Conservation (phyloP, 1,140 invertebrate species). For the Hirudo medicinalis region DNA sequence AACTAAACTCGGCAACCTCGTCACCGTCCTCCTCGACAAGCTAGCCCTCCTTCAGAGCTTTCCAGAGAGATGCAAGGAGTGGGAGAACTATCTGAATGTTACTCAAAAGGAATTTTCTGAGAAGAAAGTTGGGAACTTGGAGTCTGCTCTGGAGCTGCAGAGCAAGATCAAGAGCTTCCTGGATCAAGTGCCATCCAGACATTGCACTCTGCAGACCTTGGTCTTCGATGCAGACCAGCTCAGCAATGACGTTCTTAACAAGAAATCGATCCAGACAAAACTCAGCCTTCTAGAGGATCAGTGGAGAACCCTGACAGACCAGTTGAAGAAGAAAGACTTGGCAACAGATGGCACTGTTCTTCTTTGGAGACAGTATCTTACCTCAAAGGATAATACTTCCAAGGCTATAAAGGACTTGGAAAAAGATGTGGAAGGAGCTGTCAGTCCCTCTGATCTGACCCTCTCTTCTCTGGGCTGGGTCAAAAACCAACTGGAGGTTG, state of each 20-base stretch:
- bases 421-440: not conserved
- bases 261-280: not conserved
- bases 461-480: not conserved
- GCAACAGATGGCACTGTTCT: not conserved
- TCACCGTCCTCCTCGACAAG: not conserved
- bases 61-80: not conserved
- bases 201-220: slow-evolving; percentile 4
- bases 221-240: not conserved
- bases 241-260: not conserved
- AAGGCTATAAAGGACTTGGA: not conserved
- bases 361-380: not conserved
- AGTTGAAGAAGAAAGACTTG: not conserved
- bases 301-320: not conserved
- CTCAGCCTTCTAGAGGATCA: not conserved
- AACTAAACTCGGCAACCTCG: not conserved
- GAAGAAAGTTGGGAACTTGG: not conserved
- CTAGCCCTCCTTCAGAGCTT: not conserved
- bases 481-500: too few species aligned
- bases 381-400: not conserved
- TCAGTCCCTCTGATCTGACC: not conserved
- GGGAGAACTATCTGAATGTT: not conserved
- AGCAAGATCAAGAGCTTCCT: slow-evolving; percentile 6
- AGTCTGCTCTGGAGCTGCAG: not conserved
- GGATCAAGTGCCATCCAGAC: not conserved
- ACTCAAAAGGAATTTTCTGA: not conserved